Base-by-base conservation (phyloP, 2,888 invertebrate genomes). In the Argyresthia albistria region DNA sequence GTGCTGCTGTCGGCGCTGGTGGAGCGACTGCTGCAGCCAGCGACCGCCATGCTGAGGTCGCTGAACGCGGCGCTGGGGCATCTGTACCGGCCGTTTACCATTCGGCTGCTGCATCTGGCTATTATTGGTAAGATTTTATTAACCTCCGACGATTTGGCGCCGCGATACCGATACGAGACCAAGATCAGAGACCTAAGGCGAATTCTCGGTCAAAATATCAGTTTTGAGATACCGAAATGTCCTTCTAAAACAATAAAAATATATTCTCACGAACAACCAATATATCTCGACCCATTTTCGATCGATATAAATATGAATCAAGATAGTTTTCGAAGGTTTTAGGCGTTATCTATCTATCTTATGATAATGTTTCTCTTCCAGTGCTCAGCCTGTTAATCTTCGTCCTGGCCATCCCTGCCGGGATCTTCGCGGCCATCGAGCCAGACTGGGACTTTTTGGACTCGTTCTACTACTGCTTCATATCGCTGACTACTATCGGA, bases 391-490 rank as follows among this genome's bases (percentile, higher is more conserved):
- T 91, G 55, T 74, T 91, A 46, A 73, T 83, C 8, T 67, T 93
- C 64, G 92, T 94, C 79, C 89, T 95, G 69, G 76, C 94, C 53
- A 76, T 95, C 46, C 97, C 97, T 0, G 94, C 96, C 0, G 89
- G 88, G 36, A 81, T 93, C 47, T 96, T 96, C 79, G 90, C 93
- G 14, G 76, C 82, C 49, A 74, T 97, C 56, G 97, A 97, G 75
- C 91, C 93, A 0, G 91, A 91, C 8, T 96, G 96, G 96, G 93
- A 93, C 71, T 94, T 91, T 74, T 83, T 97, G 59, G 97, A 97
- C 81, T 93, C 96, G 0, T 90, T 97, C 68, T 97, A 97, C 80
- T 97, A 95, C 79, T 96, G 96, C 80, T 96, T 96, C 84, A 94
- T 97, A 64, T 96, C 96, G 11, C 84, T 97, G 59, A 96, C 96